Percentiles rank a stretch among this genome's conserved stretches.
These are phyloP conservation scores for Scopus umbretta DNA, from an alignment of 2,113 vertebrate species.

Conservation along the genomic window DNA sequence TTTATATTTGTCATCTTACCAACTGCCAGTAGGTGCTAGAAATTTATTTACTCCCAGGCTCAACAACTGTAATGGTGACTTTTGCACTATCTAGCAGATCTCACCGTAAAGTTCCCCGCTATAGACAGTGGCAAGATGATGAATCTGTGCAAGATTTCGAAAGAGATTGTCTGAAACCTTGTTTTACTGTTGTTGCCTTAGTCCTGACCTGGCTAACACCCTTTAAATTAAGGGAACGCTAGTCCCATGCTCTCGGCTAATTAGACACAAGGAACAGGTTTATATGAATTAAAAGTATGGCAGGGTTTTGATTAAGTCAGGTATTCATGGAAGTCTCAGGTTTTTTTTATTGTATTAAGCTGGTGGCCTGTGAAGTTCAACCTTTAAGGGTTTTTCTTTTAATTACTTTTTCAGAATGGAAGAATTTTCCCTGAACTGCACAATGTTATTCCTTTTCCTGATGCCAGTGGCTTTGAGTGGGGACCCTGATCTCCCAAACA, in stretches of 20 bases:
- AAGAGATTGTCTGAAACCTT: neutral
- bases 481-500: neutral
- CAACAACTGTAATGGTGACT: neutral
- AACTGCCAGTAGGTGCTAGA: neutral
- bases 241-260: neutral
- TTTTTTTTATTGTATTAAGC: neutral
- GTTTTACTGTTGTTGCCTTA: neutral
- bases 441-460: neutral
- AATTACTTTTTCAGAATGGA: slow-evolving; percentile 29
- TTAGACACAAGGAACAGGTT: neutral
- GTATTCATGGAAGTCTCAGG: neutral
- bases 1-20: neutral
- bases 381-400: neutral
- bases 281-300: neutral
- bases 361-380: neutral
- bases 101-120: neutral
- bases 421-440: neutral
- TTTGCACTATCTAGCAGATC: neutral
- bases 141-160: neutral
- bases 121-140: neutral
- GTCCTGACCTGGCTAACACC: neutral
- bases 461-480: neutral
- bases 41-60: neutral
- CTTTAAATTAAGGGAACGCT: neutral
- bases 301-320: slow-evolving; percentile 27